These are phyloP conservation scores for Holacanthus passer DNA, from an alignment of 2,113 vertebrate species.

Conservation along the genomic window DNA sequence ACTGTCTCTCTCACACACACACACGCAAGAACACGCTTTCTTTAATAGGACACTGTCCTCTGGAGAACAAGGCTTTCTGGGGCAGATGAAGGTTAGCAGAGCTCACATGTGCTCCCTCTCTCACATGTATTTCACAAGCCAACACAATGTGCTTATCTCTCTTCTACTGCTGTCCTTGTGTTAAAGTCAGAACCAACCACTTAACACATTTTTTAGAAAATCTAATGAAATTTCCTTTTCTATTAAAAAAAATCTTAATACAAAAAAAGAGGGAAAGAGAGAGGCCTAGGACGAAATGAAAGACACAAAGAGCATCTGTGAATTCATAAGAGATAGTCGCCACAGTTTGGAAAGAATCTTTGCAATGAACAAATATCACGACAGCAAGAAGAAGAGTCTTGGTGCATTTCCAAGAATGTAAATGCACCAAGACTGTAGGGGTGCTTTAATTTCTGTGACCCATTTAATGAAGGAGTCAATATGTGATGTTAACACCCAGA, in stretches of 20 bases:
- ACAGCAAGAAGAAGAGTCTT: too few species aligned
- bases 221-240: background rate
- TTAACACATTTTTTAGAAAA: background rate
- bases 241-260: background rate
- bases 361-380: background rate
- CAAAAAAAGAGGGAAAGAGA: too few species aligned
- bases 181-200: background rate
- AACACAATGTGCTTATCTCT: constrained; percentile 4
- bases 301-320: background rate
- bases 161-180: background rate
- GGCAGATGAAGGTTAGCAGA: constrained; percentile 56
- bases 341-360: background rate
- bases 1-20: background rate
- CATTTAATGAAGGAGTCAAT: background rate
- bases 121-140: constrained; percentile 15
- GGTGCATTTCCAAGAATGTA: too few species aligned
- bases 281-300: background rate
- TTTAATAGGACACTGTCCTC: constrained; percentile 54
- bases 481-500: background rate
- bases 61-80: constrained; percentile 58
- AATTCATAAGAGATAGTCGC: background rate
- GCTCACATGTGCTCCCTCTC: constrained; percentile 7
- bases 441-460: background rate
- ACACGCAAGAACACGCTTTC: constrained; percentile 11
- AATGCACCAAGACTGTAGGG: background rate